Evolutionary conservation across 2,113 vertebrate species (phyloP).

Genomic region (Dipodomys merriami): DNA sequence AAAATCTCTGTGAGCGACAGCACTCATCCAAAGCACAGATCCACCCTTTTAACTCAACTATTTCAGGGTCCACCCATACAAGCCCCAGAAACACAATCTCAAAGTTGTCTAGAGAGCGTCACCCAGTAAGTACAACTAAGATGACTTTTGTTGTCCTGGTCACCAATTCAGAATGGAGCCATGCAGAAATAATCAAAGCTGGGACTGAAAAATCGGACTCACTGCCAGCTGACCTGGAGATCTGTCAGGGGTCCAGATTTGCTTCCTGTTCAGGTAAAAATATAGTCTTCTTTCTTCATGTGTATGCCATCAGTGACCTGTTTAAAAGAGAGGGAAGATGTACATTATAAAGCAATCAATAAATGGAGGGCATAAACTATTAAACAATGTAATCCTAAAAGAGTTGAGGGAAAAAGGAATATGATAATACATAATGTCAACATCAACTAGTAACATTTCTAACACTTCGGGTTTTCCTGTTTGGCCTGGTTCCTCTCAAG

Average conservation of each 20-base stretch:
- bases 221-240: not conserved
- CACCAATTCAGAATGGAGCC: not conserved
- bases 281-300: not conserved
- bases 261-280: not conserved
- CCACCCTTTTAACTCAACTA: not conserved
- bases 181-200: fast-evolving
- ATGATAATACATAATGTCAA: not conserved
- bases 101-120: not conserved
- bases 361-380: not conserved
- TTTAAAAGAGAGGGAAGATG: not conserved
- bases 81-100: not conserved
- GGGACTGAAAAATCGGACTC: not conserved
- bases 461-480: not conserved
- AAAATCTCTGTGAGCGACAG: not conserved
- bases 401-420: not conserved
- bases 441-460: not conserved
- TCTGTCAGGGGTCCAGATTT: not conserved
- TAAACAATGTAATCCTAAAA: not conserved
- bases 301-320: not conserved
- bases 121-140: not conserved
- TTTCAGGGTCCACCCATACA: not conserved
- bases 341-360: not conserved
- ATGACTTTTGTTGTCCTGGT: fast-evolving
- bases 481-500: not conserved
- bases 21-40: not conserved